Evolutionary conservation across 2,888 invertebrate species (phyloP), one percentile per base, ranked within the genome.

Genomic region (Noctua janthe): DNA sequence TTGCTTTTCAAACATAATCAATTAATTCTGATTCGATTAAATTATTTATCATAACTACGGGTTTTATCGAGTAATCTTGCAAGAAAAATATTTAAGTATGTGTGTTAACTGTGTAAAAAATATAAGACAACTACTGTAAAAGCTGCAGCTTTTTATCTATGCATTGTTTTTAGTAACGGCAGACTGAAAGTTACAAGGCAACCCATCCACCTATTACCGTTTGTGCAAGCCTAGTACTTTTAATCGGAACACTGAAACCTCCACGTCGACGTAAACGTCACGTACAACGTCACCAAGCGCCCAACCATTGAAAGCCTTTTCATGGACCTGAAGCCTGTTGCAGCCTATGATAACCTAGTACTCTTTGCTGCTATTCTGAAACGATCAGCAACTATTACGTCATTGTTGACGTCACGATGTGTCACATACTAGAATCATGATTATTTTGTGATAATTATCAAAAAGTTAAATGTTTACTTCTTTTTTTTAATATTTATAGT

Each of bases 301-400:
- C n/a, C 1, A 1, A 47, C 17, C 20, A 47, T 47, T n/a, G 8
- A 20, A 71, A 78, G 59, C 54, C 62, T 66, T 67, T 47, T 23
- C 56, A 51, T 51, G 39, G 17, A 20, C 39, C 15, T 56, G 43
- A 79, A 79, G 71, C 43, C 6, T 70, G 51, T 54, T 23, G 3
- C 11, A 29, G 17, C 71, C 91, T 90, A 92, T 95, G 92, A 39
- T 73, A 5, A 59, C 94, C 92, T 95, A 84, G 94, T 95, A 93
- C 87, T 74, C 90, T 92, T 90, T 86, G 86, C 90, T 89, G 89
- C 90, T 85, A 90, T 91, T 75, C 79, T 86, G 87, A 90, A 93
- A 89, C 90, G 89, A 92, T 86, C 84, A 87, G 84, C 90, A 89
- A 89, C 89, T 84, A 62, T 62, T 39, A 67, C 70, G 74, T 70